Percentiles rank a stretch among this genome's conserved stretches.
These are phyloP conservation scores for Atta texana DNA, from an alignment of 1,140 invertebrate genomes.

Conservation along the genomic window DNA sequence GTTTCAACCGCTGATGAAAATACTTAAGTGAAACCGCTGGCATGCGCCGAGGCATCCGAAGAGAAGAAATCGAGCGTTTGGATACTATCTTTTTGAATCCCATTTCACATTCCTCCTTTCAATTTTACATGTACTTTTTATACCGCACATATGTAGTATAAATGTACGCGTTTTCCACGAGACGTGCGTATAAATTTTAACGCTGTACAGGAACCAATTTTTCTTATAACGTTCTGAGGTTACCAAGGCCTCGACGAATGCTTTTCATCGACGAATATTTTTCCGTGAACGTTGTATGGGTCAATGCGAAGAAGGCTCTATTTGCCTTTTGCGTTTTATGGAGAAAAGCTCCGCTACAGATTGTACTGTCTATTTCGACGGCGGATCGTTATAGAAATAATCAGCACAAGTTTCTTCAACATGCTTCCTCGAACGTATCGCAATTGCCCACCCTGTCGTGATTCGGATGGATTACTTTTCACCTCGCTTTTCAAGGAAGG, in stretches of 20 bases:
- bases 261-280: background rate
- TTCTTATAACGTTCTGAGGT: background rate
- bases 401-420: conserved; percentile 7
- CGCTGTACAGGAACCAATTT: background rate
- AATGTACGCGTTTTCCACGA: background rate
- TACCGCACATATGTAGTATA: background rate
- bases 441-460: conserved; percentile 15
- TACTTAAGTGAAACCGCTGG: conserved; percentile 4
- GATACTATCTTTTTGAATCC: background rate
- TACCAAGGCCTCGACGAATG: background rate
- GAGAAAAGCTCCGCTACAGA: background rate
- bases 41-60: background rate
- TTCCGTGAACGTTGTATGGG: conserved; percentile 29
- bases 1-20: conserved; percentile 34
- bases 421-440: conserved; percentile 50
- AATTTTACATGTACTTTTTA: background rate
- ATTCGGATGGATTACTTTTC: conserved; percentile 53
- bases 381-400: conserved; percentile 26
- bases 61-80: conserved; percentile 10
- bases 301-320: background rate
- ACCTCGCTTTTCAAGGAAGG: conserved; percentile 4
- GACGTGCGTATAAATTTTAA: background rate
- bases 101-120: background rate
- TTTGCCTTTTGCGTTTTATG: conserved; percentile 11
- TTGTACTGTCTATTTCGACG: background rate